Conservation (phyloP, 2,797 vertebrate species). For the Chaunax sp. region DNA sequence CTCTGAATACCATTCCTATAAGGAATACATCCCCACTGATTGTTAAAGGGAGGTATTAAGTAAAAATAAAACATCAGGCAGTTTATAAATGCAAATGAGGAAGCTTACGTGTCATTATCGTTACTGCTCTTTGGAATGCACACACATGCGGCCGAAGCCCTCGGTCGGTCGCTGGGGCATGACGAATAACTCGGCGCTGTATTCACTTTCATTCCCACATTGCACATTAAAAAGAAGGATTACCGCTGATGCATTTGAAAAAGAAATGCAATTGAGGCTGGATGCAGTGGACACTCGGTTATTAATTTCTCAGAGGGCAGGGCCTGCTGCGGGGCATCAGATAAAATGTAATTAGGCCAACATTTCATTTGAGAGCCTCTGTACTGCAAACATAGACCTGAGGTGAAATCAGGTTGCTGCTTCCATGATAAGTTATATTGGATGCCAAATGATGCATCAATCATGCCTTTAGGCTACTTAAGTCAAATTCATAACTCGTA, state of each 20-base stretch:
- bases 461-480: conserved; percentile 50
- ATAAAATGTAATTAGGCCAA: conserved; percentile 81
- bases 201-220: conserved; percentile 41
- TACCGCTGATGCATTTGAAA: conserved; percentile 68
- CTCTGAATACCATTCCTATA: neutral
- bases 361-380: conserved; percentile 74
- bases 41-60: neutral
- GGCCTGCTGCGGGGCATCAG: conserved; percentile 71
- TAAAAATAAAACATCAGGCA: neutral
- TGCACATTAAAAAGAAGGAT: conserved; percentile 65
- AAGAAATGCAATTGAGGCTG: conserved; percentile 70
- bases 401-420: conserved; percentile 54
- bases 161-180: conserved; percentile 23
- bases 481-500: conserved; percentile 38
- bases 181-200: conserved; percentile 46
- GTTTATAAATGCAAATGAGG: neutral
- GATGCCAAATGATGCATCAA: conserved; percentile 64
- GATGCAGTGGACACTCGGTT: conserved; percentile 69
- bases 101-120: neutral
- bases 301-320: conserved; percentile 80
- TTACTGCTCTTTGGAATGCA: conserved; percentile 30
- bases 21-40: neutral
- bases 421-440: conserved; percentile 68
- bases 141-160: neutral
- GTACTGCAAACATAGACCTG: conserved; percentile 56